Evolutionary conservation across 2,888 invertebrate species (phyloP).

Genomic region (Euzetes globulus): DNA sequence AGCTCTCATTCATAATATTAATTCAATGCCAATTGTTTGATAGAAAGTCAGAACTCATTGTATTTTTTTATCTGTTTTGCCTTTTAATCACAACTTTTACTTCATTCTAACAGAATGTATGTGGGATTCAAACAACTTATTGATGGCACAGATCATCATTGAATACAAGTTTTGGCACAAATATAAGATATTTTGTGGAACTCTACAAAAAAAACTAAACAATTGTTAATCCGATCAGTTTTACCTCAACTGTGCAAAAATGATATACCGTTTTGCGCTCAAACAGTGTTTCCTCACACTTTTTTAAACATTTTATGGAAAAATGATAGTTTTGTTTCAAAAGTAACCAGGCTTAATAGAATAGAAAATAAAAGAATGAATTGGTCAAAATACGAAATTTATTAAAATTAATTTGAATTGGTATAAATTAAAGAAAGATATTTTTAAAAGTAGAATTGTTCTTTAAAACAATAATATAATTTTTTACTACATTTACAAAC

Average conservation of each 20-base stretch:
- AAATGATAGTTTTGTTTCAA: too few species aligned
- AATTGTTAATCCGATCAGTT: constrained; percentile 3
- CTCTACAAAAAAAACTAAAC: background rate
- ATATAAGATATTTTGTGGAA: background rate
- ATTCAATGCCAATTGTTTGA: constrained; percentile 8
- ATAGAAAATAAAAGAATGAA: too few species aligned
- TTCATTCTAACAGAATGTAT: background rate
- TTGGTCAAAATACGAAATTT: too few species aligned
- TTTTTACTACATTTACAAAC: too few species aligned
- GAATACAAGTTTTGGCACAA: background rate
- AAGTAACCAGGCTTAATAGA: too few species aligned
- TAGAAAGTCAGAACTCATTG: background rate
- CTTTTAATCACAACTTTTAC: background rate
- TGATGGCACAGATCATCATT: background rate
- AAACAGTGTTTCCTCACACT: too few species aligned
- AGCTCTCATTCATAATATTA: background rate
- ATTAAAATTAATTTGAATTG: too few species aligned
- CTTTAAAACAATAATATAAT: too few species aligned
- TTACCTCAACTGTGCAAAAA: background rate
- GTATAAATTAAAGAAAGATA: too few species aligned
- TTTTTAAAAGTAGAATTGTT: too few species aligned
- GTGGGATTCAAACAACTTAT: background rate
- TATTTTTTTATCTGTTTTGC: background rate
- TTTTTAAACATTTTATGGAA: too few species aligned
- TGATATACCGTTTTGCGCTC: background rate